Evolutionary conservation across 2,888 invertebrate genomes (phyloP).

Genomic region (Drosophila silvestris): DNA sequence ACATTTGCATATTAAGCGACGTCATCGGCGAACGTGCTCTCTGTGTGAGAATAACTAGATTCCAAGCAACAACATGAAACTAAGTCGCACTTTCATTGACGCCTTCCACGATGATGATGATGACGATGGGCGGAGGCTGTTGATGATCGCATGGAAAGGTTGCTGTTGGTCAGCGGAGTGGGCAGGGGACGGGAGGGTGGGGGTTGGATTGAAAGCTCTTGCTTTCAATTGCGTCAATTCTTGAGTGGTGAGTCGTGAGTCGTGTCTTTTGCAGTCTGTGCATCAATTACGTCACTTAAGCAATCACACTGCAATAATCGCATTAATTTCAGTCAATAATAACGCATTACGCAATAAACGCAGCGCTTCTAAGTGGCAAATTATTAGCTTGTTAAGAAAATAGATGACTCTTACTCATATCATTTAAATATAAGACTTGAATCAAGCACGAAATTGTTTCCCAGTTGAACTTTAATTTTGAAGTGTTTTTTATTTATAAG

Average conservation of each 20-base stretch:
- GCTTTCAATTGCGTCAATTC: constrained; percentile 53
- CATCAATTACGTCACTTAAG: constrained; percentile 69
- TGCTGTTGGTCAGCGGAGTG: not conserved
- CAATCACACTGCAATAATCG: constrained; percentile 58
- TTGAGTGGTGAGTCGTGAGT: constrained; percentile 12
- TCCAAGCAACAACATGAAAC: constrained; percentile 22
- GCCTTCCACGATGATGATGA: constrained; percentile 10
- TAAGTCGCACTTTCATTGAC: constrained; percentile 66
- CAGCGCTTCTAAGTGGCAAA: not conserved
- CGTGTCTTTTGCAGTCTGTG: constrained; percentile 25
- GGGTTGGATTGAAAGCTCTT: constrained; percentile 2
- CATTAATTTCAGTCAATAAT: constrained; percentile 45
- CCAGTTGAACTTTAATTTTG: not conserved
- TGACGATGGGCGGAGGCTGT: not conserved
- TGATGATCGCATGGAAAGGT: constrained; percentile 1
- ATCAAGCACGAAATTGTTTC: not conserved
- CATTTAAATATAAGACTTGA: not conserved
- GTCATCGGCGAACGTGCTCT: constrained; percentile 37
- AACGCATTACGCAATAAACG: constrained; percentile 40
- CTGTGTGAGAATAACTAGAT: constrained; percentile 28
- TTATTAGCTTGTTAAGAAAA: not conserved
- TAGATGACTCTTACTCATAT: not conserved
- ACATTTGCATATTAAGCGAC: constrained; percentile 58
- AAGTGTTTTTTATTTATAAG: not conserved
- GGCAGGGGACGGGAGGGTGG: too few relatives aligned